These are phyloP conservation scores for Hydrocynus forskahlii DNA, from an alignment of 2,797 vertebrate species.

Conservation along the genomic window DNA sequence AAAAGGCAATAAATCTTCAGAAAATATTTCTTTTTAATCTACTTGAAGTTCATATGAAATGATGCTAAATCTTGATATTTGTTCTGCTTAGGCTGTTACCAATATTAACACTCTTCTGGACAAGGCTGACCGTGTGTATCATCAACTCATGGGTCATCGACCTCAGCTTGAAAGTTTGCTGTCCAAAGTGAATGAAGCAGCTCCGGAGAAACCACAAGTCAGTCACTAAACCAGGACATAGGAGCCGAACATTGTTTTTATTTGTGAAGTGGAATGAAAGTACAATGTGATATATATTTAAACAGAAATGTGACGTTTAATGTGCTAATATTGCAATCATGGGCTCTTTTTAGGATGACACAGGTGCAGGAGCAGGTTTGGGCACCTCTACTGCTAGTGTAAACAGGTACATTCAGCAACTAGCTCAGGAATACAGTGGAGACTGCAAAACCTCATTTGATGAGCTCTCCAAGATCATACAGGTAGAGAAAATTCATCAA, in stretches of 20 bases:
- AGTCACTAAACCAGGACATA: conserved; percentile 1
- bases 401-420: conserved; percentile 95
- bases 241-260: no score
- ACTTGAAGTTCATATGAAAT: neutral
- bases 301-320: neutral
- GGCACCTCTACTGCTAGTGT: conserved; percentile 93
- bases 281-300: no score
- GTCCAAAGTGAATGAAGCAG: conserved; percentile 97
- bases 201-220: conserved; percentile 98
- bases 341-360: conserved; percentile 83
- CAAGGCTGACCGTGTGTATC: conserved; percentile 97
- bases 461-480: conserved; percentile 98
- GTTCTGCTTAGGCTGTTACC: conserved; percentile 87
- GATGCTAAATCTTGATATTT: neutral
- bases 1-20: conserved; percentile 81
- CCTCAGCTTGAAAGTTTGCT: conserved; percentile 95
- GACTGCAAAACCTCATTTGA: conserved; percentile 99
- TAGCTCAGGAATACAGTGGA: conserved; percentile 97
- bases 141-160: conserved; percentile 97
- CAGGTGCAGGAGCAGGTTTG: conserved; percentile 87
- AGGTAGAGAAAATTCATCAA: conserved; percentile 74
- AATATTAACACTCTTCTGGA: conserved; percentile 98
- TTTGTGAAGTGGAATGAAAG: no score
- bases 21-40: neutral
- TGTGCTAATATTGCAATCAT: neutral